A percentile compares a stretch with the other conserved stretches of the same genome.
These are phyloP conservation scores for Spermophilus dauricus DNA, from an alignment of 2,113 vertebrate species.

Conservation along the genomic window DNA sequence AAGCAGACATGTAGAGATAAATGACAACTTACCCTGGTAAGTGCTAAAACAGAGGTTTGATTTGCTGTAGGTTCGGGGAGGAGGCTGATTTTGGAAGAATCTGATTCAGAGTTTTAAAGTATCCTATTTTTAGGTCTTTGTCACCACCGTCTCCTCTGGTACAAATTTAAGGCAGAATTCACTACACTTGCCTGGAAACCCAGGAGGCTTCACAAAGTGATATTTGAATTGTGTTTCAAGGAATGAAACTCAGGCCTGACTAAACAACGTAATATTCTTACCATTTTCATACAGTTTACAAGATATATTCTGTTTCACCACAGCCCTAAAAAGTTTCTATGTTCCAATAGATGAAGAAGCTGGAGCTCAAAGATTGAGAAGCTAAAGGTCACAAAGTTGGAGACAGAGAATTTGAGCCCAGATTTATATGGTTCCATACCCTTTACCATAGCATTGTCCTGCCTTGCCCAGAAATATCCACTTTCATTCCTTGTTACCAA, in stretches of 20 bases:
- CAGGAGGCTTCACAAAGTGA: background rate
- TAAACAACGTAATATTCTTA: background rate
- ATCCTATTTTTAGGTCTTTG: conserved; percentile 47
- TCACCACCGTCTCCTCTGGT: background rate
- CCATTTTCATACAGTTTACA: background rate
- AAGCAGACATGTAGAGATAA: background rate
- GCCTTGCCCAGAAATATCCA: background rate
- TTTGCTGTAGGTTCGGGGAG: background rate
- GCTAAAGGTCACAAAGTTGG: background rate
- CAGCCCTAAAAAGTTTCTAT: background rate
- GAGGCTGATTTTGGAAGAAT: conserved; percentile 8
- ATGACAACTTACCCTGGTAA: background rate
- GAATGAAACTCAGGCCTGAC: background rate
- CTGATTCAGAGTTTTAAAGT: background rate
- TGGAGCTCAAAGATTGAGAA: background rate
- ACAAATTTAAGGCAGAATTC: background rate
- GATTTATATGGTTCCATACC: background rate
- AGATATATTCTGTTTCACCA: background rate
- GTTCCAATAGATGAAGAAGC: background rate
- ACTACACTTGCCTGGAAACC: background rate
- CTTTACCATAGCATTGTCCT: rapidly evolving
- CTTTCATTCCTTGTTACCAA: background rate
- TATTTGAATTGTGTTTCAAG: conserved; percentile 2
- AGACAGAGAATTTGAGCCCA: background rate
- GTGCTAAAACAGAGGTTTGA: background rate